Base-by-base conservation (phyloP, 2,888 invertebrate species). In the Xestia c-nigrum region DNA sequence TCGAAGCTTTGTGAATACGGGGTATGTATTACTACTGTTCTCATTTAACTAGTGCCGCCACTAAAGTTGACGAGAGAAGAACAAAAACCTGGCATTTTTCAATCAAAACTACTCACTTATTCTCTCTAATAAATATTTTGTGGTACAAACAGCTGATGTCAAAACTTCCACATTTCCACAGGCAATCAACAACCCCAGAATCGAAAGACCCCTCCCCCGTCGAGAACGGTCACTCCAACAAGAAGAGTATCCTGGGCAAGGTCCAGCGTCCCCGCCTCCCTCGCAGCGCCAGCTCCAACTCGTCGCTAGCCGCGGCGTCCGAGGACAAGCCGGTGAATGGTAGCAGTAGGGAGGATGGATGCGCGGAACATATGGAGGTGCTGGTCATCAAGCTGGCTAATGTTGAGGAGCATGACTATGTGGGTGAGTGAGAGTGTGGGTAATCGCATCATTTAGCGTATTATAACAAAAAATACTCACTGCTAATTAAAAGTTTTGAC, bases 301-400 rank as follows among this genome's bases (percentile, higher is more conserved):
- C 92, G 7, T 92, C 92, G 0, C 81, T 92, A 5, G 87, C 92
- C 5, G 77, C 91, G 1, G 80, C 90, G 0, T 85, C 85, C 9
- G 94, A 94, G 0, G 94, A 93, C 19, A 88, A 87, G 38, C 89
- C 90, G 0, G 76, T 91, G 43, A 92, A 92, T 63, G 93, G 93
- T 1, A 89, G 78, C 19, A 69, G 84, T 64, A 91, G 84, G 68
- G 93, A 93, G 1, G 92, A 92, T 1, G 70, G 73, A 31, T 74
- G 74, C 3, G 68, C 90, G 79, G 96, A 96, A 9, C 91, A 90
- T 43, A 88, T 93, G 1, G 96, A 96, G 74, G 97, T 97, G 78
- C 88, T 96, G 67, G 86, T 97, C 72, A 96, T 97, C 47, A 96
- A 95, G 88, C 88, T 97, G 86, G 93, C 95, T 3, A 94, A 92